Evolutionary conservation across 2,113 vertebrate genomes (phyloP).

Genomic region (Paramormyrops kingsleyae): DNA sequence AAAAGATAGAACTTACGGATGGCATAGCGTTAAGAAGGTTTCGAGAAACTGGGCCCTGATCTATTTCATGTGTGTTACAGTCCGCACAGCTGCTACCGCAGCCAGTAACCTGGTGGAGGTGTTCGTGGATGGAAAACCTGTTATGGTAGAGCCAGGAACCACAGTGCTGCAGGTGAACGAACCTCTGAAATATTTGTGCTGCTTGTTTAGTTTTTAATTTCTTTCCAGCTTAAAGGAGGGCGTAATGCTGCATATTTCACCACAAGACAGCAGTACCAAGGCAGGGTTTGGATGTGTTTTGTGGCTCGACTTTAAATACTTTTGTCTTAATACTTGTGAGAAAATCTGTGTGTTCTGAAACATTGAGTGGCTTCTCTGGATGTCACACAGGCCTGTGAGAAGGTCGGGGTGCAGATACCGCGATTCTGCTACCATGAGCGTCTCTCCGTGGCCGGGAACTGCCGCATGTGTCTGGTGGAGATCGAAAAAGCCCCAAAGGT

Average conservation of each 20-base stretch:
- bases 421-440: constrained; percentile 94
- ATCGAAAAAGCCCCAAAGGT: constrained; percentile 94
- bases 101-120: constrained; percentile 82
- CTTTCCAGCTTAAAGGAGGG: neutral
- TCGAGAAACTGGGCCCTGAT: neutral
- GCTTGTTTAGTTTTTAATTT: neutral
- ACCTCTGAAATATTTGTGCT: neutral
- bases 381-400: constrained; percentile 76
- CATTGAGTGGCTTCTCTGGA: neutral
- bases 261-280: neutral
- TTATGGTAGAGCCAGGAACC: constrained; percentile 85
- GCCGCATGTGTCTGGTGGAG: constrained; percentile 94
- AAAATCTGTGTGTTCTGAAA: neutral
- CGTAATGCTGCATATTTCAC: neutral
- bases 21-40: neutral
- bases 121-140: constrained; percentile 81
- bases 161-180: constrained; percentile 82
- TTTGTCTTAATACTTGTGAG: neutral
- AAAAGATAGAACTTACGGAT: neutral
- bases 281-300: neutral
- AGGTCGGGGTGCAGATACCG: constrained; percentile 87
- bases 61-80: constrained; percentile 46
- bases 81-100: constrained; percentile 63
- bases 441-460: constrained; percentile 90
- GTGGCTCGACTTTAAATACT: neutral